Conservation (phyloP, 2,797 vertebrate species). For the Neosilurus mollespiculum region DNA sequence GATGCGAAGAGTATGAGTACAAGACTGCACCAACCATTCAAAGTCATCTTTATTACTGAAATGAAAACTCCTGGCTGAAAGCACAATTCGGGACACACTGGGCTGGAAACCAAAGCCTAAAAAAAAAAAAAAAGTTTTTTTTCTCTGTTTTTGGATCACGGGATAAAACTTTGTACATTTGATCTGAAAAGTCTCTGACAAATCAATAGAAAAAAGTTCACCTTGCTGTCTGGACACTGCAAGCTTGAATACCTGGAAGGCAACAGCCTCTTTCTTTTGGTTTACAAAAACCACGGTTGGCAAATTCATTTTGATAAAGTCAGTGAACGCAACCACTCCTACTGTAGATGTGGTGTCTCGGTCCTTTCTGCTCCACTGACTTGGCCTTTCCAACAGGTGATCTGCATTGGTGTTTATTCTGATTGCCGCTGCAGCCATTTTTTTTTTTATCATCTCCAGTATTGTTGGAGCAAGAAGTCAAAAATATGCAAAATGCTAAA, state of each 20-base stretch:
- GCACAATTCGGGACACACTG: background rate
- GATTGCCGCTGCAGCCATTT: background rate
- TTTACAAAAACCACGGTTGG: background rate
- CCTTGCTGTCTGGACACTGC: background rate
- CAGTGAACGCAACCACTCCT: background rate
- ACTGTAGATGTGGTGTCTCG: too few relatives aligned
- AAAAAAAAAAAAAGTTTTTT: background rate
- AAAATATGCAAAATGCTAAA: background rate
- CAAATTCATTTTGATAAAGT: background rate
- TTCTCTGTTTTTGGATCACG: too few relatives aligned
- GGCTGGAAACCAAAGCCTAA: background rate
- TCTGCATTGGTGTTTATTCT: background rate
- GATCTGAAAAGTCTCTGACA: background rate
- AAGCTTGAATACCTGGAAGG: background rate
- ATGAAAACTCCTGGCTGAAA: slow-evolving; percentile 9
- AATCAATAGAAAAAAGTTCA: background rate
- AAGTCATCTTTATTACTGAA: background rate
- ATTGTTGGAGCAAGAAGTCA: background rate
- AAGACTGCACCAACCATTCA: background rate
- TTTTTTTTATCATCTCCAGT: background rate
- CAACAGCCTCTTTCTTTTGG: too few relatives aligned
- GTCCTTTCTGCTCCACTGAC: background rate
- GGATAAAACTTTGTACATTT: too few relatives aligned
- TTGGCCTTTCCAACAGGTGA: background rate
- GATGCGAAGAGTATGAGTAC: slow-evolving; percentile 32